A percentile compares a stretch with the other conserved stretches of the same genome.
Conservation (phyloP, 2,888 invertebrate species). For the Conus canariensis region DNA sequence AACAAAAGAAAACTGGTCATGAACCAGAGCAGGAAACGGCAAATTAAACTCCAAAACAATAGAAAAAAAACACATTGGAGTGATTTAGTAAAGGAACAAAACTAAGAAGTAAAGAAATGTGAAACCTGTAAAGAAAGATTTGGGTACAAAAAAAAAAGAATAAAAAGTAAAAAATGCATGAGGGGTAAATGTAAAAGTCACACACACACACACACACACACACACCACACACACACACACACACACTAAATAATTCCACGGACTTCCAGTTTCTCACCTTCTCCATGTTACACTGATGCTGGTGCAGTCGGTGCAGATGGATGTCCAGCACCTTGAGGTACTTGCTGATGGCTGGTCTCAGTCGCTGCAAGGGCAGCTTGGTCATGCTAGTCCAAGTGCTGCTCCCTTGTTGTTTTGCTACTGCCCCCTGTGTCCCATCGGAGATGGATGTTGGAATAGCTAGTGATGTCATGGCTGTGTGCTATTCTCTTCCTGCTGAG, state of each 20-base stretch:
- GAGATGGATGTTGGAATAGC: not conserved
- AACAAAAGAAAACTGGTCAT: too few species aligned
- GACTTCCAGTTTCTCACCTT: not conserved
- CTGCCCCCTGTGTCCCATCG: too few species aligned
- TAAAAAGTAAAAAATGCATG: too few species aligned
- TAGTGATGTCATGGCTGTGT: not conserved
- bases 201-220: too few species aligned
- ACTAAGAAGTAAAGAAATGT: not conserved
- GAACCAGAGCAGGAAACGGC: too few species aligned
- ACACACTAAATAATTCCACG: too few species aligned
- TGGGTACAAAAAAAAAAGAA: too few species aligned
- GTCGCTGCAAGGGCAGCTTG: not conserved
- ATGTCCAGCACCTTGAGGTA: slow-evolving; percentile 10
- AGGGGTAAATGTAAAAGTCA: too few species aligned
- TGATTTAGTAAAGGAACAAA: not conserved
- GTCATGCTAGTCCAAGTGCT: not conserved
- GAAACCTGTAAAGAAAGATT: too few species aligned
- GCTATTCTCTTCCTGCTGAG: not conserved
- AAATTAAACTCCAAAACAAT: not conserved
- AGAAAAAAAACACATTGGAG: too few species aligned
- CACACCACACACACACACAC: too few species aligned
- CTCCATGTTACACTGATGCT: slow-evolving; percentile 7
- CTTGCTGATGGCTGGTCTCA: not conserved
- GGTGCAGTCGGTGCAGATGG: not conserved
- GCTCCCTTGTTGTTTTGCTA: not conserved